These are phyloP conservation scores for Macropodus opercularis DNA, from an alignment of 2,797 vertebrate genomes.

Conservation along the genomic window DNA sequence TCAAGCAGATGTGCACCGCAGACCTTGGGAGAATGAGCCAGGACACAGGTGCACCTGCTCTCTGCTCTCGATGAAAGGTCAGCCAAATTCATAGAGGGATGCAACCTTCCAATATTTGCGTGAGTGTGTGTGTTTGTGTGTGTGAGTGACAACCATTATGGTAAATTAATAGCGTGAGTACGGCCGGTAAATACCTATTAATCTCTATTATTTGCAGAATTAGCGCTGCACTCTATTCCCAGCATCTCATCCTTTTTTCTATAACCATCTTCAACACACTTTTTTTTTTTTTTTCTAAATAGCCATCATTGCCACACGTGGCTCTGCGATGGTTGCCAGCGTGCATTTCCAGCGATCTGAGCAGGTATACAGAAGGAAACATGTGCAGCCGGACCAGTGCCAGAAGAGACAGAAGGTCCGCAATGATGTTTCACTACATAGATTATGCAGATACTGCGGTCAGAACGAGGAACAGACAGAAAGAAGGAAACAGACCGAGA, in stretches of 20 bases:
- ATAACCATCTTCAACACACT: slow-evolving; percentile 21
- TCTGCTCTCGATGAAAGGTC: slow-evolving; percentile 76
- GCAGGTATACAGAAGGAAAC: slow-evolving; percentile 82
- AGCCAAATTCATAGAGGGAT: slow-evolving; percentile 68
- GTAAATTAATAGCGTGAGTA: slow-evolving; percentile 2
- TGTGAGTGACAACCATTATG: slow-evolving; percentile 2
- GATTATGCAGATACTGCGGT: slow-evolving; percentile 79
- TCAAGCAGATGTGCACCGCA: slow-evolving; percentile 75
- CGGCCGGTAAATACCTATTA: slow-evolving; percentile 10
- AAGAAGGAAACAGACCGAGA: slow-evolving; percentile 30
- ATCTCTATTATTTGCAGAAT: slow-evolving; percentile 6
- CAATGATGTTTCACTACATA: slow-evolving; percentile 82
- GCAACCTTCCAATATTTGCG: slow-evolving; percentile 51
- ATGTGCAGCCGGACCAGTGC: slow-evolving; percentile 77
- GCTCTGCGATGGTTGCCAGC: slow-evolving; percentile 67
- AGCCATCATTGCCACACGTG: slow-evolving; percentile 67
- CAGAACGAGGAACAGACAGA: slow-evolving; percentile 73
- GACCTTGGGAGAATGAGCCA: slow-evolving; percentile 77
- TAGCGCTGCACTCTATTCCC: slow-evolving; percentile 7
- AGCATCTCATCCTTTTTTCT: slow-evolving; percentile 9
- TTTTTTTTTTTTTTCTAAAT: slow-evolving; percentile 39
- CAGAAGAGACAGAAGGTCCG: slow-evolving; percentile 80
- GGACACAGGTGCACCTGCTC: slow-evolving; percentile 80
- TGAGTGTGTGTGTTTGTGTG: slow-evolving; percentile 22
- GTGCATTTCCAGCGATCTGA: slow-evolving; percentile 73